Conservation (phyloP, 2,797 vertebrate genomes). For the Pipistrellus nathusii region DNA sequence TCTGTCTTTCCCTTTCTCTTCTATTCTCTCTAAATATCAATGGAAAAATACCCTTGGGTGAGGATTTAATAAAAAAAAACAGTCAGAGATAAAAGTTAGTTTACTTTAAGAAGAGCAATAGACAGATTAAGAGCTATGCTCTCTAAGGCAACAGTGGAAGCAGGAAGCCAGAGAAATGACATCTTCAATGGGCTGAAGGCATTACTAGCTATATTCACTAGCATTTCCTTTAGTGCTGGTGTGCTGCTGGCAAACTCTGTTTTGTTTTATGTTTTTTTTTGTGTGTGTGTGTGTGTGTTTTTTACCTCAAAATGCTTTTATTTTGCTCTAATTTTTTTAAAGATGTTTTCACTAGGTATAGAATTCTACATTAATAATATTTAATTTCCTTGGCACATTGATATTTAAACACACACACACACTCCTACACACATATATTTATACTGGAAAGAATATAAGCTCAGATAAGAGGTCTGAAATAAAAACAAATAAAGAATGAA, state of each 20-base stretch:
- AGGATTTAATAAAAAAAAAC: background rate
- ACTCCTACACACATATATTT: background rate
- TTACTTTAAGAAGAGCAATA: background rate
- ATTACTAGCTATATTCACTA: background rate
- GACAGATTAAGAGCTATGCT: background rate
- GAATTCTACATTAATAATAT: constrained; percentile 28
- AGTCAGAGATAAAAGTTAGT: background rate
- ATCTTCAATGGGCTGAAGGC: background rate
- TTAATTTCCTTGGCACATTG: constrained; percentile 26
- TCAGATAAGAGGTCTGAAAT: constrained; percentile 31
- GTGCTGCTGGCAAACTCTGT: background rate
- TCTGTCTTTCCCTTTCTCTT: too few relatives aligned
- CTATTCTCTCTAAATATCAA: too few relatives aligned
- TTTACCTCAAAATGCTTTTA: background rate
- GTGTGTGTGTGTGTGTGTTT: too few relatives aligned
- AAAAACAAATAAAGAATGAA: constrained; percentile 14
- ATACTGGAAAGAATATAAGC: background rate
- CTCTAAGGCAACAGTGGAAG: background rate
- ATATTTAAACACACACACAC: background rate
- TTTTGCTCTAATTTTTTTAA: background rate
- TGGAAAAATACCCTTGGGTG: too few relatives aligned
- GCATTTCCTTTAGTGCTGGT: background rate
- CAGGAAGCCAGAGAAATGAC: background rate
- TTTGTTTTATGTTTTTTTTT: background rate
- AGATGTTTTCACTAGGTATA: constrained; percentile 26